Evolutionary conservation across 2,888 invertebrate species (phyloP).

Genomic region (Xestobium rufovillosum): DNA sequence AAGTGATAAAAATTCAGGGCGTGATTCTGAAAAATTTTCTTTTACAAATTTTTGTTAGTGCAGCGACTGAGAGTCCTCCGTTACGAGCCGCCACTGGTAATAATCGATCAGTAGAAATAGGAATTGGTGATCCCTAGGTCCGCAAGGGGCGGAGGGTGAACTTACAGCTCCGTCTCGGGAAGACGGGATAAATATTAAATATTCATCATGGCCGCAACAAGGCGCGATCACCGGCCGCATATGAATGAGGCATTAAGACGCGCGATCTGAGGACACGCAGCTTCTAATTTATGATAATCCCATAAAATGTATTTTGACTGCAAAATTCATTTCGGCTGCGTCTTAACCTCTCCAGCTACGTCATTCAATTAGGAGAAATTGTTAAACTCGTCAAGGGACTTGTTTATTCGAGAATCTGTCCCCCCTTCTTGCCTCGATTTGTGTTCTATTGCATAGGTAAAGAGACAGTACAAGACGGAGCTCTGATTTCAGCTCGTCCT

Average conservation of each 20-base stretch:
- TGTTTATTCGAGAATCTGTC: constrained; percentile 1
- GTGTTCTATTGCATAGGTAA: no score
- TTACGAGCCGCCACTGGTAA: no score
- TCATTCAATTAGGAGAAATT: constrained; percentile 2
- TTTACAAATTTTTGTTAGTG: no score
- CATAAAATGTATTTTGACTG: constrained; percentile 35
- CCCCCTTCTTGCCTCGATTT: no score
- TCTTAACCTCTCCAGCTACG: neutral
- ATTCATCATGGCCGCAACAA: constrained; percentile 36
- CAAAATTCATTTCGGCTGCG: constrained; percentile 29
- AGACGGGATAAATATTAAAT: constrained; percentile 35
- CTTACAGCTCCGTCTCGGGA: constrained; percentile 14
- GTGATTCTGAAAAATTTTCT: no score
- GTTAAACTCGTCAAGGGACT: neutral
- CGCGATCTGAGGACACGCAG: constrained; percentile 28
- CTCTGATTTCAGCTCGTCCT: no score
- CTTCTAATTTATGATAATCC: constrained; percentile 38
- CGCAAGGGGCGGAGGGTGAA: no score
- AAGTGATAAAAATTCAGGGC: no score
- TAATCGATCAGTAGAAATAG: constrained; percentile 19
- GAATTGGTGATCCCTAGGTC: no score
- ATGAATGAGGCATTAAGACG: constrained; percentile 38
- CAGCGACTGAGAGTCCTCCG: no score
- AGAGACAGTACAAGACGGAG: no score
- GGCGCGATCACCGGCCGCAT: constrained; percentile 35